Evolutionary conservation across 1,140 invertebrate genomes (phyloP), one percentile per base, ranked within the genome.

Genomic region (Nasonia giraulti): DNA sequence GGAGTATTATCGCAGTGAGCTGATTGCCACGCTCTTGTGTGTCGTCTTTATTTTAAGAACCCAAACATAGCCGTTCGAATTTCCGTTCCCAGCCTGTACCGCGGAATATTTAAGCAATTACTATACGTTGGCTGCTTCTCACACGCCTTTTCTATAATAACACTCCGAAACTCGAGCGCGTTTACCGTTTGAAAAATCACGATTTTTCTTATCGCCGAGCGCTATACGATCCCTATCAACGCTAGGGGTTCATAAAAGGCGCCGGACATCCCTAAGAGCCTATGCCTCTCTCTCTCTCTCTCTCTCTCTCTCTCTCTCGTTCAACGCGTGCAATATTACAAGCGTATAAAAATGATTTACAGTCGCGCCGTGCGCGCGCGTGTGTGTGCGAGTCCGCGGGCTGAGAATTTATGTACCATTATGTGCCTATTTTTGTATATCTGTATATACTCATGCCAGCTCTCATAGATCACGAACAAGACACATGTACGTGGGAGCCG

Each of bases 401-500:
- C 50, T 12, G 44, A 68, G 74, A 71, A 83, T 78, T 83, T 83
- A 78, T 83, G 82, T 37, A 47, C 33, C 75, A 78, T 83, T 78
- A 83, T 62, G 7, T 68, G 33, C 23, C 33, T 37, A 47, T 76
- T 83, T 82, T 76, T 75, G 33, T 37, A 31, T 75, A 76, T 27
- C 12, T 44, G 33, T 37, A 37, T 37, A 31, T 8, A 68, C 0
- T 55, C 77, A 31, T 7, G 14, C n/a, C 27, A 14, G 11, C 55
- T 62, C 20, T 20, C 55, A 62, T 62, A 20, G 3, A 62, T 62
- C 55, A 62, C 55, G 62, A 23, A 68, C 47, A 50, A 20, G 31
- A 66, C 23, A 81, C 71, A 17, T 69, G 12, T 23, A 47, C 23
- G 44, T 31, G 68, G 71, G 55, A 62, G 55, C 8, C 40, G 27